These are phyloP conservation scores for Astur gentilis DNA, from an alignment of 2,113 vertebrate genomes.

Conservation along the genomic window DNA sequence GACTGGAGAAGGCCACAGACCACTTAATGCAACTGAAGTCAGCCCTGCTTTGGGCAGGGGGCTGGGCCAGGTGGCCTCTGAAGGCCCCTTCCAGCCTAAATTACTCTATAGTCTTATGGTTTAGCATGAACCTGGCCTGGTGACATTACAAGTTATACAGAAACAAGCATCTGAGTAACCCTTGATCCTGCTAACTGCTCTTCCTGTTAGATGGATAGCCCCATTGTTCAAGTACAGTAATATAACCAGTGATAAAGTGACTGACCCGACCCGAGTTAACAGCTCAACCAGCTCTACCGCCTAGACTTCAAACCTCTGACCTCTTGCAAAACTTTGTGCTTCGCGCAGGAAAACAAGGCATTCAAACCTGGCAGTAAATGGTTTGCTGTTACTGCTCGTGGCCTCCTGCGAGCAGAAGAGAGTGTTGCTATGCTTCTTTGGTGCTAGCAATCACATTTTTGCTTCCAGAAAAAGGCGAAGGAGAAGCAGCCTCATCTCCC, in stretches of 20 bases:
- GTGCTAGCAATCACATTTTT: accelerated
- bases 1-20: background rate
- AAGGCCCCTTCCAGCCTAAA: background rate
- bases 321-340: background rate
- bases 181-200: background rate
- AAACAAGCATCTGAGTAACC: background rate
- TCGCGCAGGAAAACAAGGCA: background rate
- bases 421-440: accelerated
- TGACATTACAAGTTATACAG: background rate
- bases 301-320: background rate
- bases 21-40: background rate
- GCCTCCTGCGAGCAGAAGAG: background rate
- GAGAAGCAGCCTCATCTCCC: background rate
- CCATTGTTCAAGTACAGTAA: accelerated
- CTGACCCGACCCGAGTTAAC: accelerated
- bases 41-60: background rate
- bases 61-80: background rate
- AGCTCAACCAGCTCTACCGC: background rate
- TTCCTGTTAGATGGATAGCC: background rate
- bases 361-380: background rate
- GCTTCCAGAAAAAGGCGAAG: background rate
- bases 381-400: background rate
- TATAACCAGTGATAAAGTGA: no score
- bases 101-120: background rate
- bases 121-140: background rate